Evolutionary conservation across 2,888 invertebrate species (phyloP).

Genomic region (Oxycera nigricornis): DNA sequence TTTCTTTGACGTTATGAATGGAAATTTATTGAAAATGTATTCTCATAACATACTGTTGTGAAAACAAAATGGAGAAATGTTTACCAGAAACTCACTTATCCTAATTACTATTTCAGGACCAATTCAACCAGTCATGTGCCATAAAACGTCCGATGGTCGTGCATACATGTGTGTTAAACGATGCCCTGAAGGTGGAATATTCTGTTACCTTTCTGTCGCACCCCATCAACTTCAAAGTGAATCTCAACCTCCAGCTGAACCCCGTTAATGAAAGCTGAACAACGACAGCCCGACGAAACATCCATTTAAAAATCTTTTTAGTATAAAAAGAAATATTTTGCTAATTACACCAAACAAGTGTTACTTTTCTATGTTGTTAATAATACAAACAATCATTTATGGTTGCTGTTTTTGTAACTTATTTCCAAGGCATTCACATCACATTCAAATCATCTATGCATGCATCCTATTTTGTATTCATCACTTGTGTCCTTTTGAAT

Average conservation of each 20-base stretch:
- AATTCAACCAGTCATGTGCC: constrained; percentile 63
- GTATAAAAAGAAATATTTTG: no score
- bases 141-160: constrained; percentile 65
- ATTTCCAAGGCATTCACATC: no score
- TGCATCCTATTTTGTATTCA: not conserved
- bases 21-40: not conserved
- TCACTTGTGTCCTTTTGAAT: not conserved
- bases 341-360: no score
- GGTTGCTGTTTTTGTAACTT: no score
- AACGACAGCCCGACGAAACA: no score
- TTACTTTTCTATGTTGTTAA: no score
- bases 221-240: constrained; percentile 51
- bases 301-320: no score
- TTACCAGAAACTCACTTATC: no score
- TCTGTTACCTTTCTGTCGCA: constrained; percentile 67
- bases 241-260: not conserved
- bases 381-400: no score
- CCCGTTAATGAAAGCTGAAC: not conserved
- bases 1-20: not conserved
- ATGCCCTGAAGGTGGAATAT: constrained; percentile 64
- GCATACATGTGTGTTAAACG: constrained; percentile 65
- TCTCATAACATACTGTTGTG: not conserved
- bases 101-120: constrained; percentile 55
- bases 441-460: not conserved
- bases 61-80: not conserved